These are phyloP conservation scores for Drosophila barbarae DNA, from an alignment of 2,888 invertebrate species.

Conservation along the genomic window DNA sequence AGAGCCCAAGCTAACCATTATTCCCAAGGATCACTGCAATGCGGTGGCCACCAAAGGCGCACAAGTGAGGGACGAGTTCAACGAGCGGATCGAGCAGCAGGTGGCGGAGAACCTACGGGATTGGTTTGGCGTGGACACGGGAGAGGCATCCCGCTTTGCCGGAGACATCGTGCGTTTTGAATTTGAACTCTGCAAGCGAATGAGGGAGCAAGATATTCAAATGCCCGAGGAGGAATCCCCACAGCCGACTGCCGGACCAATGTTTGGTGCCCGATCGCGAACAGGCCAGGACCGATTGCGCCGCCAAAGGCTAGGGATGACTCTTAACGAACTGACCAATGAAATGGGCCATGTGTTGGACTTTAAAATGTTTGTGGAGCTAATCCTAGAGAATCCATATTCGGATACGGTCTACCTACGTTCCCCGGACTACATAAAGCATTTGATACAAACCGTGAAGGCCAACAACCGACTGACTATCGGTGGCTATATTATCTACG, in stretches of 20 bases:
- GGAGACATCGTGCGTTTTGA: slow-evolving; percentile 75
- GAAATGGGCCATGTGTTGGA: slow-evolving; percentile 58
- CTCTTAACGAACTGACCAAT: slow-evolving; percentile 52
- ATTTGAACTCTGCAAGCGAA: slow-evolving; percentile 69
- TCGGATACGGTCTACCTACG: slow-evolving; percentile 63
- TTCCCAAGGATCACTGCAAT: slow-evolving; percentile 69
- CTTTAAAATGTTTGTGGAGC: slow-evolving; percentile 72
- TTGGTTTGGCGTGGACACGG: slow-evolving; percentile 68
- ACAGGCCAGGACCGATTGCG: slow-evolving; percentile 57
- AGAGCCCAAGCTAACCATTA: slow-evolving; percentile 68
- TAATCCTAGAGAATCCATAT: slow-evolving; percentile 50
- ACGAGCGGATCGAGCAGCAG: slow-evolving; percentile 59
- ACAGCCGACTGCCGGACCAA: not conserved
- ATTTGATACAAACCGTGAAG: slow-evolving; percentile 58
- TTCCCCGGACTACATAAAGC: slow-evolving; percentile 62
- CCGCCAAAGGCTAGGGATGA: slow-evolving; percentile 45
- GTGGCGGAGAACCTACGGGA: slow-evolving; percentile 66
- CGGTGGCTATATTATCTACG: slow-evolving; percentile 74
- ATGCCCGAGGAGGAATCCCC: slow-evolving; percentile 9
- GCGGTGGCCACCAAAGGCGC: slow-evolving; percentile 44
- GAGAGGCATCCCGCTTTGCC: slow-evolving; percentile 64
- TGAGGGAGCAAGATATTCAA: slow-evolving; percentile 55
- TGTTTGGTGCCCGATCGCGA: slow-evolving; percentile 39
- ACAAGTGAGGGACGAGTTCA: slow-evolving; percentile 51
- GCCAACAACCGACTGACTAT: slow-evolving; percentile 58